Percentiles rank a stretch among this genome's conserved stretches.
phyloP scores from a whole-genome alignment of 2,797 vertebrate species.

The Parotocinclus haroldoi region DNA sequence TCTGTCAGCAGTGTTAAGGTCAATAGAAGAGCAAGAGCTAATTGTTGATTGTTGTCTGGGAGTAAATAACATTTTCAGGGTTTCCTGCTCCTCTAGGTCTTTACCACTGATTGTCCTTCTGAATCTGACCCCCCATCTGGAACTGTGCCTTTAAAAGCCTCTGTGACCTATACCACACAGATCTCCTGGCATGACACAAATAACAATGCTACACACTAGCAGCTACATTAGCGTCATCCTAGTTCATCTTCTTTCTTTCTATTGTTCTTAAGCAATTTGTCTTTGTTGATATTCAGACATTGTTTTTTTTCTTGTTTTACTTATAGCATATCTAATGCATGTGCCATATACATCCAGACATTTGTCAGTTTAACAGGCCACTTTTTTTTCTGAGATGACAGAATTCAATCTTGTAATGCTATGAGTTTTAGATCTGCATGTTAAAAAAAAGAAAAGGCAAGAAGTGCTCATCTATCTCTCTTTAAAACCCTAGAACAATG shows the following conservation, averaged over 20 bases:
- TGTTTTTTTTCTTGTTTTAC: not conserved
- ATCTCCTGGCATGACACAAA: conserved; percentile 67
- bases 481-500: too few species aligned
- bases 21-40: conserved; percentile 18
- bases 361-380: too few species aligned
- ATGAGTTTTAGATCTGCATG: too few species aligned
- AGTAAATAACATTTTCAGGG: conserved; percentile 51
- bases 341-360: too few species aligned
- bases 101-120: conserved; percentile 61
- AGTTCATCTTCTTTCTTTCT: not conserved
- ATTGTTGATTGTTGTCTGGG: conserved; percentile 50
- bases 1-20: conserved; percentile 17
- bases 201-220: conserved; percentile 45
- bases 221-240: conserved; percentile 24
- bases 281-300: conserved; percentile 24
- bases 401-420: too few species aligned
- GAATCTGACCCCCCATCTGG: conserved; percentile 72
- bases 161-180: conserved; percentile 71
- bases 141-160: conserved; percentile 65
- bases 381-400: too few species aligned
- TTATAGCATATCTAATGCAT: too few species aligned
- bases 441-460: too few species aligned
- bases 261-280: not conserved
- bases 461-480: too few species aligned
- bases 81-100: conserved; percentile 60